phyloP scores from a whole-genome alignment of 2,113 vertebrate genomes.

The Neomonachus schauinslandi region DNA sequence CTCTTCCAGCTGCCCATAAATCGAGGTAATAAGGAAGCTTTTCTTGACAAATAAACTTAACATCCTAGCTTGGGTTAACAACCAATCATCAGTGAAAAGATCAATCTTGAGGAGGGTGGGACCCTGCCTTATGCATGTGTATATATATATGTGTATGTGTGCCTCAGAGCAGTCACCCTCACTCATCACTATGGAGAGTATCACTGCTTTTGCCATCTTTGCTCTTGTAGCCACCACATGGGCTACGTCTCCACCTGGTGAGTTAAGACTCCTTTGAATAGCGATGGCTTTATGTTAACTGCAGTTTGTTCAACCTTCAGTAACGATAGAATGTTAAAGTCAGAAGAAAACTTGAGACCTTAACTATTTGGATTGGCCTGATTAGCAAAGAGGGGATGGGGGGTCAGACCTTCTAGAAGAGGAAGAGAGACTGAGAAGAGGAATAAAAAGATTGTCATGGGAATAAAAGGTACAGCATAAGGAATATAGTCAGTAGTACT shows the following conservation, averaged over 20 bases:
- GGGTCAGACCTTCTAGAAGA: background rate
- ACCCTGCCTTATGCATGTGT: background rate
- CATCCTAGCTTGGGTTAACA: background rate
- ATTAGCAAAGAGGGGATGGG: background rate
- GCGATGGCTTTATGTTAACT: background rate
- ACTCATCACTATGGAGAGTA: background rate
- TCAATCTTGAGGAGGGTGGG: background rate
- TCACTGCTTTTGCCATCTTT: background rate
- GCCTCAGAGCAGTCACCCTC: background rate
- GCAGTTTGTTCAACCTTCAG: background rate
- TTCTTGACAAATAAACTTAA: background rate
- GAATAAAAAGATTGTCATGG: background rate
- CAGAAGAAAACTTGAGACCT: background rate
- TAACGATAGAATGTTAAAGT: background rate
- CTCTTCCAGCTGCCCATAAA: background rate
- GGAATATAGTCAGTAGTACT: background rate
- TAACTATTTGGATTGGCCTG: background rate
- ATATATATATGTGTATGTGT: background rate
- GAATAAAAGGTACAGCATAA: background rate
- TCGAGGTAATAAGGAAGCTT: conserved; percentile 34
- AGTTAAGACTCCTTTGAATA: background rate
- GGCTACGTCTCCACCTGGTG: background rate
- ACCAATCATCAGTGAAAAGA: background rate
- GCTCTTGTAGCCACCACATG: background rate
- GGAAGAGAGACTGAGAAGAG: background rate